Evolutionary conservation across 2,888 invertebrate genomes (phyloP).

Genomic region (Coenonympha glycerion): DNA sequence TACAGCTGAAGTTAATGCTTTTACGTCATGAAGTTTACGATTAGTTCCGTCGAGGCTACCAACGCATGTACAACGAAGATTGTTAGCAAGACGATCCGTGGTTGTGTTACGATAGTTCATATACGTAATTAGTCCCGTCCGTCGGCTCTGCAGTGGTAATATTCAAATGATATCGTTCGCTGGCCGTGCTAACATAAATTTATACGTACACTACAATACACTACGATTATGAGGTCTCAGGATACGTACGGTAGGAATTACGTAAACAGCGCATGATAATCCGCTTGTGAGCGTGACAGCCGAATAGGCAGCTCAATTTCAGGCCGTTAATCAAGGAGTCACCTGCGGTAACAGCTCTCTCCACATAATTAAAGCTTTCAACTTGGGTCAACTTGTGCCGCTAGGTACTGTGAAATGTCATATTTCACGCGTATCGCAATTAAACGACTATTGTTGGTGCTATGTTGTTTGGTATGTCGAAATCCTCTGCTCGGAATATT

Average conservation of each 20-base stretch:
- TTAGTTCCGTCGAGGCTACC: too few relatives aligned
- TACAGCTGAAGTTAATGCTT: not conserved
- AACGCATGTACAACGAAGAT: too few relatives aligned
- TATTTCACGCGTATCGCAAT: conserved; percentile 67
- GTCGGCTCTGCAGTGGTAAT: not conserved
- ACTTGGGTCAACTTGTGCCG: conserved; percentile 66
- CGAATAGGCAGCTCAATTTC: conserved; percentile 71
- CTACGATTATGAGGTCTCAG: conserved; percentile 20
- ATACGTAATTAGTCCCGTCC: not conserved
- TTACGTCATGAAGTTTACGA: too few relatives aligned
- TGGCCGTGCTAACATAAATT: conserved; percentile 5
- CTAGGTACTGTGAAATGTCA: conserved; percentile 63
- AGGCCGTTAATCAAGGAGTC: conserved; percentile 71
- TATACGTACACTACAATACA: conserved; percentile 2
- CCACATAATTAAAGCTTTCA: conserved; percentile 71
- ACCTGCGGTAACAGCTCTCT: conserved; percentile 74
- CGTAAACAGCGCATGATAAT: conserved; percentile 59
- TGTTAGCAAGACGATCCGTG: not conserved
- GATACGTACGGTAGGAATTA: conserved; percentile 32
- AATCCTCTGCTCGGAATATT: too few relatives aligned
- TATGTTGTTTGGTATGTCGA: too few relatives aligned
- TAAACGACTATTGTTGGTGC: conserved; percentile 28
- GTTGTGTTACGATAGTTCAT: not conserved
- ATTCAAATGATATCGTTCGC: not conserved
- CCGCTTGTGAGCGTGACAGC: conserved; percentile 67